Evolutionary conservation across 2,113 vertebrate genomes (phyloP).

Genomic region (Platysteira castanea): DNA sequence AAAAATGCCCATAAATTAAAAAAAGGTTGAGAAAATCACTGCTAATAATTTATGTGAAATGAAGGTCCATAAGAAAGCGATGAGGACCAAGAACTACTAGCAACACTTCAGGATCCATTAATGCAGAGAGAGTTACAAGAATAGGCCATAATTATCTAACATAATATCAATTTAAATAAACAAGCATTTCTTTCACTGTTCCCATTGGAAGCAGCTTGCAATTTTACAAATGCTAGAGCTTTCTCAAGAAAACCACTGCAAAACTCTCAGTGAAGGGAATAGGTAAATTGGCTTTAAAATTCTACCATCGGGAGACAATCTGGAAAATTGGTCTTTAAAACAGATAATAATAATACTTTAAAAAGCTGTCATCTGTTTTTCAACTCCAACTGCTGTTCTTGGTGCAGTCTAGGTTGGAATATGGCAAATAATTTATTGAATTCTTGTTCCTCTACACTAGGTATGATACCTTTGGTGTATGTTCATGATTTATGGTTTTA

Average conservation of each 20-base stretch:
- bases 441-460: not conserved
- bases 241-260: not conserved
- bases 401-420: not conserved
- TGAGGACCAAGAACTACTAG: not conserved
- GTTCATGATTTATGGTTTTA: not conserved
- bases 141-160: not conserved
- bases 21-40: not conserved
- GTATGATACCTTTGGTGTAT: slow-evolving; percentile 13
- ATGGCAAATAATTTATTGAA: slow-evolving; percentile 23
- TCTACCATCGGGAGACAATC: slow-evolving; percentile 39
- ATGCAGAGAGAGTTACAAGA: not conserved
- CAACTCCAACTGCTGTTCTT: slow-evolving; percentile 20
- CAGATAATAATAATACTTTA: not conserved
- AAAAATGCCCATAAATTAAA: not conserved
- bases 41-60: not conserved
- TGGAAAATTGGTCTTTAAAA: slow-evolving; percentile 26
- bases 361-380: slow-evolving; percentile 26
- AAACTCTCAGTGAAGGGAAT: slow-evolving; percentile 5
- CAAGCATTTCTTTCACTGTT: not conserved
- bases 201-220: not conserved
- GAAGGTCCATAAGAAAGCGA: not conserved
- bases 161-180: slow-evolving; percentile 8
- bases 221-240: not conserved
- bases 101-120: not conserved
- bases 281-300: slow-evolving; percentile 54